Percentiles rank a stretch among this genome's conserved stretches.
phyloP scores from a whole-genome alignment of 2,113 vertebrate genomes.

The Cranoglanis bouderius region DNA sequence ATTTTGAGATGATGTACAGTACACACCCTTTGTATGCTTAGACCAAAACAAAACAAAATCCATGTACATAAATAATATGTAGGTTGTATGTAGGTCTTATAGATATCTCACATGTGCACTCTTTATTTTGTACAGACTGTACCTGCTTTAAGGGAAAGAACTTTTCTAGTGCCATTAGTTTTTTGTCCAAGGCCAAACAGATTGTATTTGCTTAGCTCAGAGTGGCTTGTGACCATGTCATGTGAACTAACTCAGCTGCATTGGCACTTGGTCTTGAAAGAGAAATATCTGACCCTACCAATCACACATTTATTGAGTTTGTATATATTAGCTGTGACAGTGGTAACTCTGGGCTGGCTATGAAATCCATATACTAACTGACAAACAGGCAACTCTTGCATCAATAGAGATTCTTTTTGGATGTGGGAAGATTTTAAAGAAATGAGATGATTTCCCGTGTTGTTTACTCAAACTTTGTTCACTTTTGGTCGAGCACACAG shows the following conservation, averaged over 20 bases:
- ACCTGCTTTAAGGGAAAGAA: conserved; percentile 10
- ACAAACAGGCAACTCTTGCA: conserved; percentile 8
- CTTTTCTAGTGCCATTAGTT: background rate
- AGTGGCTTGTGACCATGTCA: conserved; percentile 24
- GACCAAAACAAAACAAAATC: background rate
- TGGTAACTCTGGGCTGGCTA: conserved; percentile 1
- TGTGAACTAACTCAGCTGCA: conserved; percentile 7
- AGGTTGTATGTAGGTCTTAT: background rate
- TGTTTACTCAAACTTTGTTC: conserved; percentile 24
- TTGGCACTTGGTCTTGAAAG: conserved; percentile 28
- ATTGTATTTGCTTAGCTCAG: conserved; percentile 36
- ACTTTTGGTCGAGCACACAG: conserved; percentile 20
- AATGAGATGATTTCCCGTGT: background rate
- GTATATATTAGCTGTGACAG: conserved; percentile 17
- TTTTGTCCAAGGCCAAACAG: conserved; percentile 22
- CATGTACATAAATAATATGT: background rate
- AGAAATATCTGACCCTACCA: conserved; percentile 26
- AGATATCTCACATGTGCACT: background rate
- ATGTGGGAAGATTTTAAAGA: background rate
- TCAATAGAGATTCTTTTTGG: background rate
- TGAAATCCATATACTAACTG: conserved; percentile 12
- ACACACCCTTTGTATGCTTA: no score
- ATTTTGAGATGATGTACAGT: background rate
- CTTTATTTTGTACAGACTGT: background rate
- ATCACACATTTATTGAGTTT: conserved; percentile 32